phyloP scores from a whole-genome alignment of 2,113 vertebrate genomes.

The Chaetorhynchus papuensis region DNA sequence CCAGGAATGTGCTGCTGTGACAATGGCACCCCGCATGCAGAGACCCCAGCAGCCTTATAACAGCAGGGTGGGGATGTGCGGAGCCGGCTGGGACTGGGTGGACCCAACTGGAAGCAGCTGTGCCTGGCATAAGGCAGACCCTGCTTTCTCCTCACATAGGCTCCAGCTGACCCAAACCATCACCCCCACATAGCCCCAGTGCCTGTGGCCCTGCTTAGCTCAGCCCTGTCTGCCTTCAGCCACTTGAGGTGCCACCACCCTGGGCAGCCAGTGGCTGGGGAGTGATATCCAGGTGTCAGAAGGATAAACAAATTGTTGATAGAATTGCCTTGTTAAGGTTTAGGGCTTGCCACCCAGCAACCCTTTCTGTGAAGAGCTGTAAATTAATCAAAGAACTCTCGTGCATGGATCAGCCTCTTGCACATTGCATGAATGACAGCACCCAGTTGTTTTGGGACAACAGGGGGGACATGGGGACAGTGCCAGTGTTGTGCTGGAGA shows the following conservation, averaged over 20 bases:
- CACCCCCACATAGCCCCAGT: no score
- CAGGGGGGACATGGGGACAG: not conserved
- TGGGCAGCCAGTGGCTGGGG: not conserved
- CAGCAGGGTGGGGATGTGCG: rapidly evolving
- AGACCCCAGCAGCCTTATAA: not conserved
- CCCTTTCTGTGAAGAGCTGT: not conserved
- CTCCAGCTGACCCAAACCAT: not conserved
- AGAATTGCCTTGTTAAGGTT: not conserved
- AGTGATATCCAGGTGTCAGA: not conserved
- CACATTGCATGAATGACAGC: not conserved
- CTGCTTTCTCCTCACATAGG: not conserved
- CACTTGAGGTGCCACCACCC: rapidly evolving
- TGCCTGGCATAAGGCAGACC: not conserved
- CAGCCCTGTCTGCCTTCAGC: not conserved
- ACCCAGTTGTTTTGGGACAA: no score
- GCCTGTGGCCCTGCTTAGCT: not conserved
- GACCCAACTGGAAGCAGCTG: not conserved
- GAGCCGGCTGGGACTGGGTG: no score
- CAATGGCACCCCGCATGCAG: not conserved
- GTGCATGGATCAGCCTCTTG: rapidly evolving
- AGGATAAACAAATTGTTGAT: not conserved
- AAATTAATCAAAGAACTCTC: not conserved
- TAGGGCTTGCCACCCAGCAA: not conserved
- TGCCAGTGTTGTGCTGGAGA: no score
- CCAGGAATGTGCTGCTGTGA: not conserved